Base-by-base conservation (phyloP, 2,113 vertebrate species). In the Petroica traversi region DNA sequence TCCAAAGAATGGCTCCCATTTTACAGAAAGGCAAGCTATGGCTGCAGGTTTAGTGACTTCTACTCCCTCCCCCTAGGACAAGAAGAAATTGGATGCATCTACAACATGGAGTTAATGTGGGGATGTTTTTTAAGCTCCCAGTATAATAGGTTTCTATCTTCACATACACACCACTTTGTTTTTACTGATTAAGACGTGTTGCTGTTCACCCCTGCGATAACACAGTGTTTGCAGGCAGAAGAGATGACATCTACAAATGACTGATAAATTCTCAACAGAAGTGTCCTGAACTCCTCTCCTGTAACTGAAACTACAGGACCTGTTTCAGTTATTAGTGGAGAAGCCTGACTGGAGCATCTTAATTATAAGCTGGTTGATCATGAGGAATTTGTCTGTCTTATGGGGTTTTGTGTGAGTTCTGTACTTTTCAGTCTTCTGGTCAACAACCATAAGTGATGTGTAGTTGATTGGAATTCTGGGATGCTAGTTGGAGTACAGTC, bases 61-160 rank as follows among this genome's bases (percentile, higher is more conserved):
- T 93, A 45, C 86, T 94, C 89, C 68, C 81, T 91, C n/a, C 85
- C 92, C 63, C 46, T 66, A 88, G 91, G 94, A 95, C 63, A 93
- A 59, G 85, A 88, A 88, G 67, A 55, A 86, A 80, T 51, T 58
- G 72, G 63, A 31, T 62, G 24, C 59, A 51, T 83, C 59, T 85
- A 59, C 68, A 81, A 14, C 38, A 19, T 1, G 2, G 59, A 52
- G 45, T 93, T 88, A 95, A 91, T 74, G 75, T 93, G 63, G 67
- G 59, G 48, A 36, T 92, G 63, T 14, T 54, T 88, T 76, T 83
- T 59, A 77, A 38, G 40, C 43, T 81, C 64, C 31, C 11, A 19
- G n/a, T 67, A 4, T 77, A 89, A 63, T 48, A 19, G 15, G 28
- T 69, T 79, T 85, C 74, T 83, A 2, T 80, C 22, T 11, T 40